These are phyloP conservation scores for Dasyornis broadbenti DNA, from an alignment of 2,113 vertebrate genomes.

Conservation along the genomic window DNA sequence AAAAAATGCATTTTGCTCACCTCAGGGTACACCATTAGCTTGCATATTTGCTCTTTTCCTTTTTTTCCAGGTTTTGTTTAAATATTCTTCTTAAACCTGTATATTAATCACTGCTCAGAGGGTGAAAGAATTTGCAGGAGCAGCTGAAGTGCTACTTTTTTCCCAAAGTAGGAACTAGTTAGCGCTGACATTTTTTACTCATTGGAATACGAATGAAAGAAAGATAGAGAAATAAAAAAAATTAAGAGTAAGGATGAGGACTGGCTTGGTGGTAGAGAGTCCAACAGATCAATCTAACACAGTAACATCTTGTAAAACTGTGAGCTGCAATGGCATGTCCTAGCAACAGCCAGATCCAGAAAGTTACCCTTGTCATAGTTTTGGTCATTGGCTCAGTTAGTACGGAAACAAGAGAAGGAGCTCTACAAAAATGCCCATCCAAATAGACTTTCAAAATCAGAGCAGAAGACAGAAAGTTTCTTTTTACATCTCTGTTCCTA, in stretches of 20 bases:
- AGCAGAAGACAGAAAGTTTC: neutral
- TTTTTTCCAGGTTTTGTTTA: slow-evolving; percentile 59
- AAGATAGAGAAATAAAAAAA: neutral
- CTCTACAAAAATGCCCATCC: neutral
- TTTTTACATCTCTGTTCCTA: neutral
- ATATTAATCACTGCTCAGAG: slow-evolving; percentile 64
- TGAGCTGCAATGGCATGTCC: neutral
- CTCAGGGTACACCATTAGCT: slow-evolving; percentile 61
- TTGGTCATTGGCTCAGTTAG: neutral
- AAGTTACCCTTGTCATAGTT: neutral
- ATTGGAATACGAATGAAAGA: neutral
- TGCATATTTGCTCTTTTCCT: slow-evolving; percentile 50
- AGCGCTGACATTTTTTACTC: neutral
- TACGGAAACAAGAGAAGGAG: neutral
- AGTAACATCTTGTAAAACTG: neutral
- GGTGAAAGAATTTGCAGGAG: slow-evolving; percentile 43
- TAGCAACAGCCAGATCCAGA: neutral
- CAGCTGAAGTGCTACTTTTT: slow-evolving; percentile 28
- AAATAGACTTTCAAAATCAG: neutral
- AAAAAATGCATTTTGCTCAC: slow-evolving; percentile 58
- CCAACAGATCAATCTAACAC: neutral
- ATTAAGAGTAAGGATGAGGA: neutral
- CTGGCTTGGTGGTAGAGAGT: neutral
- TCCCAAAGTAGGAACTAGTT: slow-evolving; percentile 14
- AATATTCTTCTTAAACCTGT: slow-evolving; percentile 63